Evolutionary conservation across 1,140 invertebrate species (phyloP).

Genomic region (Harpegnathos saltator): DNA sequence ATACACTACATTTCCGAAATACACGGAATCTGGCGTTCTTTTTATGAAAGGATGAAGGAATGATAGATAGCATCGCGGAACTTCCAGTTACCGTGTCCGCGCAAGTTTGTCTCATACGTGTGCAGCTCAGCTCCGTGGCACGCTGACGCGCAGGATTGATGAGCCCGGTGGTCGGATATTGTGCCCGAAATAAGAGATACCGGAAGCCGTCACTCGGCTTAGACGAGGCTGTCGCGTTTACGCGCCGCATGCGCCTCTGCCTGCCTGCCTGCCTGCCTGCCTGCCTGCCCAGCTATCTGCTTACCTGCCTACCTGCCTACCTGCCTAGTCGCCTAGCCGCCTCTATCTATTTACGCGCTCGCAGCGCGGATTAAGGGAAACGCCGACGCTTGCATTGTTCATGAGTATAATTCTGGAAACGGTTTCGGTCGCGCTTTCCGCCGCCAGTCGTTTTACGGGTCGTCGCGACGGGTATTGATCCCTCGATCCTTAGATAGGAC

Average conservation of each 20-base stretch:
- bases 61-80: conserved; percentile 71
- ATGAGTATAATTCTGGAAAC: conserved; percentile 64
- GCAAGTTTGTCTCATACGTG: conserved; percentile 68
- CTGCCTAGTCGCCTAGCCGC: too few relatives aligned
- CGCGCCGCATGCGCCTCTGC: background rate
- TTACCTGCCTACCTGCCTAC: background rate
- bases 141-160: conserved; percentile 67
- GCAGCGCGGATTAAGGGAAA: conserved; percentile 37
- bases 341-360: too few relatives aligned
- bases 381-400: conserved; percentile 49
- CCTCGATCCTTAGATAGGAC: conserved; percentile 66
- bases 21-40: conserved; percentile 62
- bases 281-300: too few relatives aligned
- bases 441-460: conserved; percentile 61
- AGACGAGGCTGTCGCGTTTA: conserved; percentile 25
- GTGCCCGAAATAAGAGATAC: conserved; percentile 59
- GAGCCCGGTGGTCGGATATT: conserved; percentile 58
- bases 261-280: background rate
- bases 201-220: conserved; percentile 29
- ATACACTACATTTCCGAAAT: conserved; percentile 63
- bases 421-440: background rate
- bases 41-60: conserved; percentile 60
- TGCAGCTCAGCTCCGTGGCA: conserved; percentile 39
- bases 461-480: conserved; percentile 67
- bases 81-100: conserved; percentile 39